These are phyloP conservation scores for Tachysurus fulvidraco DNA, from an alignment of 2,113 vertebrate species.

Conservation along the genomic window DNA sequence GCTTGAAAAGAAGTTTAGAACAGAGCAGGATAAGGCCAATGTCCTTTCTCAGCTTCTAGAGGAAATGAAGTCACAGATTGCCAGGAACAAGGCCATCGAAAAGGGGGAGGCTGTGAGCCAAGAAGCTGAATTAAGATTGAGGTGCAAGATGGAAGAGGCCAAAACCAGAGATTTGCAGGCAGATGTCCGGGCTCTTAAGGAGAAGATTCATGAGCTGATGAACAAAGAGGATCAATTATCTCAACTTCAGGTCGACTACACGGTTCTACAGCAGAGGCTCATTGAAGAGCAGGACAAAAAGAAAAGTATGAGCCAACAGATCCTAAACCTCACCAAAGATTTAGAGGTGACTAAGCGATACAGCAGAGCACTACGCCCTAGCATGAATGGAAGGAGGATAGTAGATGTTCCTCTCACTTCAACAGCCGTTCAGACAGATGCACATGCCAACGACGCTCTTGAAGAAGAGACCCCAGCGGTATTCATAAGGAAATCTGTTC, in stretches of 20 bases:
- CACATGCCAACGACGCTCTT: conserved; percentile 58
- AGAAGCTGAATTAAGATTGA: conserved; percentile 83
- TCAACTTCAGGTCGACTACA: conserved; percentile 88
- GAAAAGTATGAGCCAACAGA: conserved; percentile 82
- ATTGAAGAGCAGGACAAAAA: conserved; percentile 86
- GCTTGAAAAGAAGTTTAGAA: conserved; percentile 89
- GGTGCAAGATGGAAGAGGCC: conserved; percentile 85
- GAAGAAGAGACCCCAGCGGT: conserved; percentile 91
- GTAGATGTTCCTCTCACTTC: conserved; percentile 84
- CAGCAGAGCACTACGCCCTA: conserved; percentile 84
- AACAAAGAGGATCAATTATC: conserved; percentile 95
- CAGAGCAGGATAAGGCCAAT: conserved; percentile 91
- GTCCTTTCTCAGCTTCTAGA: conserved; percentile 85
- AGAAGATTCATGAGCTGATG: conserved; percentile 97
- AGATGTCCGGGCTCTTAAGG: conserved; percentile 90
- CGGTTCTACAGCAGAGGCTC: conserved; percentile 85
- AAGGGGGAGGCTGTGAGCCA: conserved; percentile 84
- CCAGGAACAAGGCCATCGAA: conserved; percentile 88
- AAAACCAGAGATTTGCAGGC: conserved; percentile 82
- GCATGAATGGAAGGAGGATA: conserved; percentile 85
- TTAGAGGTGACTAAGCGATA: conserved; percentile 88
- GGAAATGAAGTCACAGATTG: conserved; percentile 87
- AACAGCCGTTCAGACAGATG: conserved; percentile 88
- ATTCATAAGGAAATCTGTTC: conserved; percentile 91
- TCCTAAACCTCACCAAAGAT: conserved; percentile 81